Conservation (phyloP, 2,113 vertebrate genomes). For the Scatophagus argus region DNA sequence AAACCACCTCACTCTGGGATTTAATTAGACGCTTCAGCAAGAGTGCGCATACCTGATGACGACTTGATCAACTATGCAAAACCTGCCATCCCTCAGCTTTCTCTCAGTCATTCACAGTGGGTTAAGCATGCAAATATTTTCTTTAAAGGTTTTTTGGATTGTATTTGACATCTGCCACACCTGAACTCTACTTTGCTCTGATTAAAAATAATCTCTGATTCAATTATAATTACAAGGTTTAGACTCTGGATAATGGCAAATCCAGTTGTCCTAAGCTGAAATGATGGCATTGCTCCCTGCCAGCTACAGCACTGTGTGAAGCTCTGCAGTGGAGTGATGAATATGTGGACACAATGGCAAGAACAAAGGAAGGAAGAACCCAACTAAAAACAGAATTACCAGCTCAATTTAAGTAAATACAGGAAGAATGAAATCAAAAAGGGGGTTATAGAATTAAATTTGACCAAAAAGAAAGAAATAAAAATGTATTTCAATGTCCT, state of each 20-base stretch:
- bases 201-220: not conserved
- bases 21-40: conserved; percentile 41
- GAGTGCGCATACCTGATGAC: conserved; percentile 7
- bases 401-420: no score
- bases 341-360: conserved; percentile 3
- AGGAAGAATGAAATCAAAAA: not conserved
- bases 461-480: not conserved
- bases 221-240: not conserved
- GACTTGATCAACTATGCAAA: not conserved
- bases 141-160: not conserved
- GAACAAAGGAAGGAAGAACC: not conserved
- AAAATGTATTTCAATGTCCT: conserved; percentile 52
- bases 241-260: conserved; percentile 9
- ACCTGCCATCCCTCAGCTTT: not conserved
- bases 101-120: not conserved
- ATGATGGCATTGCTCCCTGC: conserved; percentile 4
- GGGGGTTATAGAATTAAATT: not conserved
- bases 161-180: not conserved
- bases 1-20: conserved; percentile 30
- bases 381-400: not conserved
- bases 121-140: not conserved
- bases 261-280: not conserved
- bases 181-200: not conserved
- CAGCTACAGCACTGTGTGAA: not conserved
- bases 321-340: conserved; percentile 3